Percentiles rank a stretch among this genome's conserved stretches.
Conservation (phyloP, 2,888 invertebrate genomes). For the Julus scanicus region DNA sequence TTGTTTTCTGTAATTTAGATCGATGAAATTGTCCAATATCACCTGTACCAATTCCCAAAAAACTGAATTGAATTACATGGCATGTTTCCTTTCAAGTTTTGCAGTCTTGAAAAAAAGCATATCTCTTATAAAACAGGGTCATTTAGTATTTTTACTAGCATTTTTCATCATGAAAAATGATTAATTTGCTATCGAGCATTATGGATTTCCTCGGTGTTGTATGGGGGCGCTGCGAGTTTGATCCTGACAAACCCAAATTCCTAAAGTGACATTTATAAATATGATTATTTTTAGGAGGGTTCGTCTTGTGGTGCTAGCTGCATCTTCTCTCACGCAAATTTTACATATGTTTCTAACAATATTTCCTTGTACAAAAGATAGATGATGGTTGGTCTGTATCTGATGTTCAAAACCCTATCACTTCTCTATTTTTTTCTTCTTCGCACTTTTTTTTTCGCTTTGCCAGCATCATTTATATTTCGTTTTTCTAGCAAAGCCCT, state of each 20-base stretch:
- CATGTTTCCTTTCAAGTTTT: too few relatives aligned
- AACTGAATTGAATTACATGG: background rate
- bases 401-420: constrained; percentile 46
- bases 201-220: constrained; percentile 10
- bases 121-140: background rate
- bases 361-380: constrained; percentile 45
- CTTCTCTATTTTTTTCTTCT: background rate
- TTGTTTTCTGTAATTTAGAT: background rate
- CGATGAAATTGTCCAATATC: background rate
- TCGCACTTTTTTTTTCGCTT: constrained; percentile 20
- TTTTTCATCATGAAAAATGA: constrained; percentile 9
- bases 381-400: constrained; percentile 48
- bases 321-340: constrained; percentile 37
- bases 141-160: background rate
- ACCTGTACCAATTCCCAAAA: background rate
- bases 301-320: background rate
- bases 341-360: constrained; percentile 40
- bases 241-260: constrained; percentile 33
- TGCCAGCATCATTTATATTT: constrained; percentile 36
- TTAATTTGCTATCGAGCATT: constrained; percentile 27
- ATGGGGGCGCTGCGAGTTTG: constrained; percentile 13
- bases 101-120: background rate
- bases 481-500: background rate
- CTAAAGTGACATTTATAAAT: constrained; percentile 26
- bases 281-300: constrained; percentile 22